These are phyloP conservation scores for Megathymus violae DNA, from an alignment of 1,140 invertebrate genomes.

Conservation along the genomic window DNA sequence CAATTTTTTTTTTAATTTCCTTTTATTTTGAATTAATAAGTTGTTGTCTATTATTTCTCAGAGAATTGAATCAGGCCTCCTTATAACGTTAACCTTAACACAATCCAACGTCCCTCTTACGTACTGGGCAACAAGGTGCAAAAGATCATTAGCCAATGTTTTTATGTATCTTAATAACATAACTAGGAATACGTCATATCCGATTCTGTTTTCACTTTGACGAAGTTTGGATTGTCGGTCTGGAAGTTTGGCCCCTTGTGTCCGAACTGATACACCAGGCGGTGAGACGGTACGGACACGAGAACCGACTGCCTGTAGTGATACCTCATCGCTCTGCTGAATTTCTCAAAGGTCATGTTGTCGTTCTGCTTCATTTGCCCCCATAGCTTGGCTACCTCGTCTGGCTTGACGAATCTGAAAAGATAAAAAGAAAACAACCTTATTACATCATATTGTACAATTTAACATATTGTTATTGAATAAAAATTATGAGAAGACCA, in stretches of 20 bases:
- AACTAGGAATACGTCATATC: slow-evolving; percentile 65
- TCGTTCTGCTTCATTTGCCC: slow-evolving; percentile 93
- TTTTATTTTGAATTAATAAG: too few species aligned
- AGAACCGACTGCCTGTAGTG: slow-evolving; percentile 94
- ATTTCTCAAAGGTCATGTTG: slow-evolving; percentile 97
- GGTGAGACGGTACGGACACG: slow-evolving; percentile 90
- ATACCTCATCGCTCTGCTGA: slow-evolving; percentile 97
- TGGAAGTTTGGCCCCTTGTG: slow-evolving; percentile 90
- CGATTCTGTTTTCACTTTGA: slow-evolving; percentile 70
- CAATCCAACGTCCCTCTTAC: slow-evolving; percentile 40
- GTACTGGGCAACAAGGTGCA: slow-evolving; percentile 44
- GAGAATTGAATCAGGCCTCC: slow-evolving; percentile 31
- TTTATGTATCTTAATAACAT: slow-evolving; percentile 15
- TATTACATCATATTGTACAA: not conserved
- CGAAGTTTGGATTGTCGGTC: slow-evolving; percentile 88
- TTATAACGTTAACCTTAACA: slow-evolving; percentile 39
- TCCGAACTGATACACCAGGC: slow-evolving; percentile 95
- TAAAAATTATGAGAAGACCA: too few species aligned
- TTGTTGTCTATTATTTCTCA: slow-evolving; percentile 10
- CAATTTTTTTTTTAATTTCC: too few species aligned
- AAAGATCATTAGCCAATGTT: slow-evolving; percentile 33
- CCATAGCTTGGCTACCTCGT: slow-evolving; percentile 95
- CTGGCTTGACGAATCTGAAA: slow-evolving; percentile 93
- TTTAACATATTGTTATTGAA: too few species aligned
- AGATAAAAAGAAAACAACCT: slow-evolving; percentile 36